phyloP scores from a whole-genome alignment of 2,888 invertebrate species.

The Elysia crispata region DNA sequence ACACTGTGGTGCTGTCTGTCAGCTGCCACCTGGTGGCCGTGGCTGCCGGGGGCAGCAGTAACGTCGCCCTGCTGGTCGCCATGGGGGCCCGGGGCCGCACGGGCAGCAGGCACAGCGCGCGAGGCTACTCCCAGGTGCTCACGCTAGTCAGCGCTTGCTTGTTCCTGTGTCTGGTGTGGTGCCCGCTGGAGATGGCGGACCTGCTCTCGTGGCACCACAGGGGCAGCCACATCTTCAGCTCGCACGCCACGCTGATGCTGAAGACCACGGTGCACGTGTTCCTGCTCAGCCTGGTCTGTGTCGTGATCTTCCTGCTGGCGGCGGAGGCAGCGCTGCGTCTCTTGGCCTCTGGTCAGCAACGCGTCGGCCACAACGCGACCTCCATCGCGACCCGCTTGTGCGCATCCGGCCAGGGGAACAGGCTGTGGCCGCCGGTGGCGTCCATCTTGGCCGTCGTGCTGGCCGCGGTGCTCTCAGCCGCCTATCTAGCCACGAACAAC shows the following conservation, averaged over 20 bases:
- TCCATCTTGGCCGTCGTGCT: slow-evolving; percentile 19
- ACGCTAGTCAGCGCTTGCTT: slow-evolving; percentile 62
- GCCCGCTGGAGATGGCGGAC: slow-evolving; percentile 66
- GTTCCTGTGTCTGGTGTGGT: slow-evolving; percentile 65
- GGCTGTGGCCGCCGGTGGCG: slow-evolving; percentile 48
- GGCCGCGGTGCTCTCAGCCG: slow-evolving; percentile 13
- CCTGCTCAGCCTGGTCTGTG: slow-evolving; percentile 49
- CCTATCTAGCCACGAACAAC: neutral
- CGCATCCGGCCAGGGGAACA: slow-evolving; percentile 37
- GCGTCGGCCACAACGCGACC: too few species aligned
- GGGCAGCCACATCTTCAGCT: slow-evolving; percentile 47
- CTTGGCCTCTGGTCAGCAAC: too few species aligned
- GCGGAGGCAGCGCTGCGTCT: neutral
- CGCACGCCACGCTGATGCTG: slow-evolving; percentile 55
- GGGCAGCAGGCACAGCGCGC: slow-evolving; percentile 61
- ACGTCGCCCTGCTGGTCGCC: slow-evolving; percentile 62
- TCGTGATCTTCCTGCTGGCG: slow-evolving; percentile 39
- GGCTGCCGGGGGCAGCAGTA: slow-evolving; percentile 65
- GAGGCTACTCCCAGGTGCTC: slow-evolving; percentile 62
- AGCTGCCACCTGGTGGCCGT: slow-evolving; percentile 63
- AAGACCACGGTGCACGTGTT: slow-evolving; percentile 63
- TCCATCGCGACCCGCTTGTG: neutral
- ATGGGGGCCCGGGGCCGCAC: slow-evolving; percentile 58
- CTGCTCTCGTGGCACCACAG: slow-evolving; percentile 56
- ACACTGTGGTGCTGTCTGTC: slow-evolving; percentile 67